A percentile compares a stretch with the other conserved stretches of the same genome.
phyloP scores from a whole-genome alignment of 2,113 vertebrate species.

The Irena cyanogastra region DNA sequence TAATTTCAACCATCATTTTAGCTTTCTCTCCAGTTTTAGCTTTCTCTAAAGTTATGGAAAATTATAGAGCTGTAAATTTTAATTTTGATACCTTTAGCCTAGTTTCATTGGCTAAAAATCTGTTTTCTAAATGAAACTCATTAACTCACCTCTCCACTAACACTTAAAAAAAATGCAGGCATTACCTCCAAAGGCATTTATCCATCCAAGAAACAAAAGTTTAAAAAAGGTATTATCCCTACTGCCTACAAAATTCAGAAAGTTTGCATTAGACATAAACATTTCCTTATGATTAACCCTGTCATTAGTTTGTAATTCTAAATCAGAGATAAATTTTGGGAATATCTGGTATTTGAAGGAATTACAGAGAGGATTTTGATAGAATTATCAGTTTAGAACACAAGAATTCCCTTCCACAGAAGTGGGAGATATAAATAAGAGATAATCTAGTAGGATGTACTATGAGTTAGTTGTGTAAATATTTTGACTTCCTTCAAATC shows the following conservation, averaged over 20 bases:
- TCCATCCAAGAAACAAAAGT: not conserved
- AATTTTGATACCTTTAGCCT: not conserved
- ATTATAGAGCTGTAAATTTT: not conserved
- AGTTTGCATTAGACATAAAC: not conserved
- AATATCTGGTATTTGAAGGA: not conserved
- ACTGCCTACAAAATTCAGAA: not conserved
- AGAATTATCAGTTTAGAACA: not conserved
- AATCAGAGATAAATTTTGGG: not conserved
- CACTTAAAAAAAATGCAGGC: not conserved
- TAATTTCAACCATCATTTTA: not conserved
- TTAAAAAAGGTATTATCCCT: not conserved
- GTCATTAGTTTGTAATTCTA: not conserved
- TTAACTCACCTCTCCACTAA: rapidly evolving
- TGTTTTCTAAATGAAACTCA: not conserved
- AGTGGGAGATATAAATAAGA: not conserved
- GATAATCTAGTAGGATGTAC: not conserved
- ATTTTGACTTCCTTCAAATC: not conserved
- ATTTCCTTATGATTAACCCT: not conserved
- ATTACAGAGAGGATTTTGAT: not conserved
- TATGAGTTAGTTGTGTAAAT: not conserved
- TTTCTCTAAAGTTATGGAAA: not conserved
- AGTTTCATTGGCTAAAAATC: not conserved
- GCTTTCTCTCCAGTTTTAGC: not conserved
- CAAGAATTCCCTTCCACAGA: not conserved
- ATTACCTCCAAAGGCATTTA: not conserved